Percentiles rank a stretch among this genome's conserved stretches.
Evolutionary conservation across 2,113 vertebrate species (phyloP).

Genomic region (Alaudala cheleensis): DNA sequence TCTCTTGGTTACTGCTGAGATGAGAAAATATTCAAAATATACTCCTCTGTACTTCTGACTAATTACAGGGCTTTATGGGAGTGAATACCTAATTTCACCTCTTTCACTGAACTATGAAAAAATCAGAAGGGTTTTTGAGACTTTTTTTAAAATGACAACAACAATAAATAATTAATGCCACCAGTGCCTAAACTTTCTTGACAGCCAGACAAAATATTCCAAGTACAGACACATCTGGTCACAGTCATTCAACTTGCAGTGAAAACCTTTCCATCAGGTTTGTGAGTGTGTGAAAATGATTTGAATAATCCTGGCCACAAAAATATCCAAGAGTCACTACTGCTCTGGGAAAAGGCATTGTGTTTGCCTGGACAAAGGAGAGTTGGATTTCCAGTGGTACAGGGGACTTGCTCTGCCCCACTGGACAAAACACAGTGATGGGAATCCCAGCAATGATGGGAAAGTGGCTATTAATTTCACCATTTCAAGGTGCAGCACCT

Average conservation of each 20-base stretch:
- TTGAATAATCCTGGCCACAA: background rate
- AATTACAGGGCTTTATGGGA: background rate
- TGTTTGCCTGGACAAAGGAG: background rate
- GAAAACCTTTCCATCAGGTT: background rate
- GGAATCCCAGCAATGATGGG: background rate
- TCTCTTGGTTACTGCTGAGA: background rate
- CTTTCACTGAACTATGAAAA: background rate
- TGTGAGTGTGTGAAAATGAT: background rate
- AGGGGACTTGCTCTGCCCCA: background rate
- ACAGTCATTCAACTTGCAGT: fast-evolving
- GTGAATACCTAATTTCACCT: background rate
- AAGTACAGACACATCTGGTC: background rate
- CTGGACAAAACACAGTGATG: background rate
- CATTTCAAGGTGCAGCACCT: background rate
- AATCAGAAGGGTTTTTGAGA: background rate
- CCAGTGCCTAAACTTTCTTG: background rate
- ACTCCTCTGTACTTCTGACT: background rate
- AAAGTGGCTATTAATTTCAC: background rate
- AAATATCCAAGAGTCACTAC: background rate
- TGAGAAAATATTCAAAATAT: background rate
- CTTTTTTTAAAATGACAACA: background rate
- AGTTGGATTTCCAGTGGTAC: background rate
- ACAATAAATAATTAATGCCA: background rate
- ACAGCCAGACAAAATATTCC: background rate
- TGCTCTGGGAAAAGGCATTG: background rate